Percentiles rank a stretch among this genome's conserved stretches.
phyloP scores from a whole-genome alignment of 1,140 invertebrate genomes.

The Pomacea maculata region DNA sequence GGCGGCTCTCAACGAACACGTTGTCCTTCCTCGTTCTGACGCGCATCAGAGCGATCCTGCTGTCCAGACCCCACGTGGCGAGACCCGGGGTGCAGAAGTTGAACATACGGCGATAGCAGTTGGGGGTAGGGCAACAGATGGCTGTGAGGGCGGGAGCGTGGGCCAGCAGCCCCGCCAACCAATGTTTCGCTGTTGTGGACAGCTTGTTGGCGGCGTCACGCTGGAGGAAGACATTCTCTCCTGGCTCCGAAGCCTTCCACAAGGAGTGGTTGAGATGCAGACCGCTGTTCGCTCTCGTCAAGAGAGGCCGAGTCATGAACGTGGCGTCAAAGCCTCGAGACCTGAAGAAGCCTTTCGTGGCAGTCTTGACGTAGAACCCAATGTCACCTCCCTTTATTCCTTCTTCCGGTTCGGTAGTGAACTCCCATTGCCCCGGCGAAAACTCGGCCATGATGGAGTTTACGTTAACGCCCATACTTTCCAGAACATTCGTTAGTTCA shows the following conservation, averaged over 20 bases:
- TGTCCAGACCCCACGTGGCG: conserved; percentile 34
- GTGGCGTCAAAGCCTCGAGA: conserved; percentile 24
- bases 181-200: conserved; percentile 29
- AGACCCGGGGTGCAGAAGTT: conserved; percentile 17
- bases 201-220: conserved; percentile 25
- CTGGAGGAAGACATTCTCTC: conserved; percentile 22
- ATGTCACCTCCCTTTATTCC: conserved; percentile 21
- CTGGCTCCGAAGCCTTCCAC: conserved; percentile 9
- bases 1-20: conserved; percentile 40
- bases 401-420: conserved; percentile 20
- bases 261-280: conserved; percentile 40
- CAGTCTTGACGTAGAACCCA: conserved; percentile 25
- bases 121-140: conserved; percentile 37
- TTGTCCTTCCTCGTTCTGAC: conserved; percentile 13
- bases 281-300: conserved; percentile 18
- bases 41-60: conserved; percentile 14
- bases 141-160: conserved; percentile 35
- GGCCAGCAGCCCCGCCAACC: conserved; percentile 36
- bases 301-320: conserved; percentile 36
- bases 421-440: conserved; percentile 21
- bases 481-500: conserved; percentile 3
- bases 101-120: conserved; percentile 36
- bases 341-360: conserved; percentile 3
- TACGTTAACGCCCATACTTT: conserved; percentile 14
- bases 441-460: conserved; percentile 20